Conservation (phyloP, 2,797 vertebrate genomes). For the Yasuhikotakia modesta region DNA sequence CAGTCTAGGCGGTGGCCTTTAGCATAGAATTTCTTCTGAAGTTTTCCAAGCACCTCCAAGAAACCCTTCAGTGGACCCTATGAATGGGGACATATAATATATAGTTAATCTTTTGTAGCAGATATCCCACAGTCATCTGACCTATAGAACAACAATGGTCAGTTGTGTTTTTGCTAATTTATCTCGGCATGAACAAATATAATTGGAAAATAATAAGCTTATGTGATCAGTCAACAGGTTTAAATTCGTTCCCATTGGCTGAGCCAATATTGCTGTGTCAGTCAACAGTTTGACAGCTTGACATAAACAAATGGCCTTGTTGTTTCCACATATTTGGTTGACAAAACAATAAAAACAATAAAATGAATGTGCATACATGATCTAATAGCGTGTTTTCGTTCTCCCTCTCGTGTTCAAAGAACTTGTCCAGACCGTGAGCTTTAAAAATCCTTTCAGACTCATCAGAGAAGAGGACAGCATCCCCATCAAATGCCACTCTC, state of each 20-base stretch:
- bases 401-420: constrained; percentile 92
- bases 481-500: constrained; percentile 93
- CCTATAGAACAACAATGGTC: background rate
- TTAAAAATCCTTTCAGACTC: constrained; percentile 97
- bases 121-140: background rate
- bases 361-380: constrained; percentile 87
- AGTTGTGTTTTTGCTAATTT: background rate
- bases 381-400: constrained; percentile 92
- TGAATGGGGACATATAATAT: background rate
- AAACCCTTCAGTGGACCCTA: constrained; percentile 96
- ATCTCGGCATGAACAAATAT: background rate
- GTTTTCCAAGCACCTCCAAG: constrained; percentile 89
- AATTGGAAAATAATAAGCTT: background rate
- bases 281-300: no score
- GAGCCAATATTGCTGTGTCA: no score
- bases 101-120: background rate
- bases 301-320: no score
- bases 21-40: constrained; percentile 96
- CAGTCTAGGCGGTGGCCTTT: constrained; percentile 92
- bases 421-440: constrained; percentile 92
- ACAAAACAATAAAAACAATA: no score
- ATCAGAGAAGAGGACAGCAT: constrained; percentile 95
- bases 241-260: no score
- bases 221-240: no score
- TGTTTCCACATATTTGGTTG: no score